Evolutionary conservation across 92 coral and sea anemone genomes (phyloP).

Genomic region (Diadumene lineata): DNA sequence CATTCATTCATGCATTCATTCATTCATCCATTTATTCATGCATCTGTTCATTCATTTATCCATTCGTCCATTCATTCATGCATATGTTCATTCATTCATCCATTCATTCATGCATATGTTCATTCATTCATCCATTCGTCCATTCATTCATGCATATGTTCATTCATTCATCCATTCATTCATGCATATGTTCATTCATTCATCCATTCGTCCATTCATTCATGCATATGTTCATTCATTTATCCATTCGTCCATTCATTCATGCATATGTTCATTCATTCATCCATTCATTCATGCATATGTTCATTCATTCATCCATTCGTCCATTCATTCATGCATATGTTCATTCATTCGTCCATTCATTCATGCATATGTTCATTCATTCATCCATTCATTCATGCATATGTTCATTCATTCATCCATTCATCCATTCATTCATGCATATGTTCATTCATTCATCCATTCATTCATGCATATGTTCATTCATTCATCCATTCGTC

Average conservation of each 20-base stretch:
- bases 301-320: background rate
- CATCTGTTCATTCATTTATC: background rate
- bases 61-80: background rate
- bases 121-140: background rate
- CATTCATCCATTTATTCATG: background rate
- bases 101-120: background rate
- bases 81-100: background rate
- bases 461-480: background rate
- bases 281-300: background rate
- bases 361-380: background rate
- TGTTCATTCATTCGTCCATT: background rate
- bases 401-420: background rate
- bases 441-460: background rate
- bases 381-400: background rate
- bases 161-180: background rate
- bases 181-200: background rate
- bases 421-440: background rate
- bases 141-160: background rate
- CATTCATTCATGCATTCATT: background rate
- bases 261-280: background rate
- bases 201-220: background rate
- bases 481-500: too few relatives aligned
- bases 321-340: background rate
- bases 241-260: background rate
- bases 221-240: background rate